Evolutionary conservation across 1,140 invertebrate genomes (phyloP).

Genomic region (Euwallacea fornicatus): DNA sequence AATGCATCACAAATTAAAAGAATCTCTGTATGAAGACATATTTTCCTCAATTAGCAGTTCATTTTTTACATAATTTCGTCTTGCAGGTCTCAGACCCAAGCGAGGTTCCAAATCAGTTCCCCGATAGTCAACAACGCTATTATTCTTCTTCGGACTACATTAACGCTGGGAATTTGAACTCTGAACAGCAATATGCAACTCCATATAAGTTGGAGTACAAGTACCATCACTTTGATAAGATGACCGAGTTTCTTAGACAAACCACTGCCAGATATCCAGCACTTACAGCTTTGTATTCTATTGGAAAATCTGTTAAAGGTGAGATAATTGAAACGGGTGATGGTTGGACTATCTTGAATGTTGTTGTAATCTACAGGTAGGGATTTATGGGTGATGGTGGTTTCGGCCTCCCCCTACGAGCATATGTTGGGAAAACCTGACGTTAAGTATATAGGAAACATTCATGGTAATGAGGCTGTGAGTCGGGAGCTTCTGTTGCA

Average conservation of each 20-base stretch:
- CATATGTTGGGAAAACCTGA: slow-evolving; percentile 91
- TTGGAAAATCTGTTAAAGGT: slow-evolving; percentile 79
- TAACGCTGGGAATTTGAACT: slow-evolving; percentile 17
- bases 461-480: slow-evolving; percentile 89
- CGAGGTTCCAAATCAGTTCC: slow-evolving; percentile 8
- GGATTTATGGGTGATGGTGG: slow-evolving; percentile 94
- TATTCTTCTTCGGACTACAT: slow-evolving; percentile 22
- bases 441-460: slow-evolving; percentile 90
- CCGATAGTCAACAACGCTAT: slow-evolving; percentile 13
- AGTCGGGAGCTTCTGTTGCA: slow-evolving; percentile 85
- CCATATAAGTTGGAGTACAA: slow-evolving; percentile 68
- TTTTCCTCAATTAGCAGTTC: too few relatives aligned
- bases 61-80: not conserved
- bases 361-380: slow-evolving; percentile 61
- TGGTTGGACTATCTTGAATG: not conserved
- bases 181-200: slow-evolving; percentile 29
- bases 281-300: slow-evolving; percentile 85
- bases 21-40: slow-evolving; percentile 20
- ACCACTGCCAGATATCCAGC: slow-evolving; percentile 80
- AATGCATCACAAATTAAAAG: slow-evolving; percentile 11
- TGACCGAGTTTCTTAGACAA: slow-evolving; percentile 79
- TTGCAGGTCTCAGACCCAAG: slow-evolving; percentile 8
- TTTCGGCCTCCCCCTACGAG: slow-evolving; percentile 84
- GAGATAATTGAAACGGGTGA: not conserved
- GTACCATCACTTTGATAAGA: slow-evolving; percentile 87